Conservation (phyloP, 2,797 vertebrate species). For the Acipenser oxyrinchus region DNA sequence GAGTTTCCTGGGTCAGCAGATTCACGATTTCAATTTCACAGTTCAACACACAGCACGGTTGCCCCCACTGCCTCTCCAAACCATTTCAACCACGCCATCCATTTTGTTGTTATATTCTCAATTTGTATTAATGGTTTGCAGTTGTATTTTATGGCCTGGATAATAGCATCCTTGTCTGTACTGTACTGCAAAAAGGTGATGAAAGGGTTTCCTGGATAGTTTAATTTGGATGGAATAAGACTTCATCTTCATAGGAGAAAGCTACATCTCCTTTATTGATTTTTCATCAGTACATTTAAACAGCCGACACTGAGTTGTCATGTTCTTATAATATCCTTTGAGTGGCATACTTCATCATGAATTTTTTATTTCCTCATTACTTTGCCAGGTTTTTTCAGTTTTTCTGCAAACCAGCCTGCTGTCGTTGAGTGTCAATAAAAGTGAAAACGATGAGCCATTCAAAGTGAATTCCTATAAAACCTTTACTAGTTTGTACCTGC, state of each 20-base stretch:
- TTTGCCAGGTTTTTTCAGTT: too few relatives aligned
- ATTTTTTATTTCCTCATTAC: too few relatives aligned
- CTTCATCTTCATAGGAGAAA: background rate
- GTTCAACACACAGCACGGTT: constrained; percentile 4
- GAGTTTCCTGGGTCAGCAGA: constrained; percentile 9
- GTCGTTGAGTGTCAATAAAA: too few relatives aligned
- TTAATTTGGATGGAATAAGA: background rate
- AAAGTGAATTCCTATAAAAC: too few relatives aligned
- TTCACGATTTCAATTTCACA: constrained; percentile 11
- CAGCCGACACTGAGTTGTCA: background rate
- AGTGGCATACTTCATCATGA: background rate
- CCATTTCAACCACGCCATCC: constrained; percentile 1
- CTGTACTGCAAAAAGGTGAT: background rate
- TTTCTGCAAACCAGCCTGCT: too few relatives aligned
- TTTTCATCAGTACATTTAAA: background rate
- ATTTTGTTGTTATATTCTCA: background rate
- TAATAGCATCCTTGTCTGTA: background rate
- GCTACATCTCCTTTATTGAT: constrained; percentile 1
- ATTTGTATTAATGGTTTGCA: constrained; percentile 3
- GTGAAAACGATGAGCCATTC: too few relatives aligned
- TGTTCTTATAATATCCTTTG: background rate
- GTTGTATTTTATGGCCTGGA: background rate
- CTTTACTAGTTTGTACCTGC: too few relatives aligned
- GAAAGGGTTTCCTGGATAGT: background rate
- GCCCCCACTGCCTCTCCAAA: constrained; percentile 2